phyloP scores from a whole-genome alignment of 2,888 invertebrate genomes.

The Lamellibrachia satsuma region DNA sequence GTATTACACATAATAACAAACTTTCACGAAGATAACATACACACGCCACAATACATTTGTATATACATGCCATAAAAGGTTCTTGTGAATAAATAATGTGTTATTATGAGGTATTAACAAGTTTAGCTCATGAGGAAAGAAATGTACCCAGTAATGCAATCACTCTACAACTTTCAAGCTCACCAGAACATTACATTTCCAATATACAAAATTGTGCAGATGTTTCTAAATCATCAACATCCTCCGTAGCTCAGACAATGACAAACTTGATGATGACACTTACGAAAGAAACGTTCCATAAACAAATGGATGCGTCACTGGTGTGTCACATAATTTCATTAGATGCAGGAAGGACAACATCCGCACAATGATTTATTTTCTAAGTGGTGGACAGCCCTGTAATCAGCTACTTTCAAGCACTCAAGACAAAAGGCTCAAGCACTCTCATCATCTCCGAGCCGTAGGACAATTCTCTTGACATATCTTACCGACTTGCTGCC shows the following conservation, averaged over 20 bases:
- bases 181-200: background rate
- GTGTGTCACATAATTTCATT: background rate
- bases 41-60: no score
- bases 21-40: no score
- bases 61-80: background rate
- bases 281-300: background rate
- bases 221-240: background rate
- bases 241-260: background rate
- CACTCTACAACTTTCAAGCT: background rate
- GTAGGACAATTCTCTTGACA: background rate
- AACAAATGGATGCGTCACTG: background rate
- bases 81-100: background rate
- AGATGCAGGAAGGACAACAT: constrained; percentile 3
- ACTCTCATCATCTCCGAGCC: background rate
- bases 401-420: background rate
- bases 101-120: background rate
- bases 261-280: background rate
- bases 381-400: background rate
- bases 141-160: background rate
- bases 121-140: background rate
- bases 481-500: background rate
- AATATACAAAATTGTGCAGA: background rate
- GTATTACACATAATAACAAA: background rate
- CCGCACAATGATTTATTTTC: background rate
- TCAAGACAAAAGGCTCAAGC: background rate